Conservation (phyloP, 2,113 vertebrate genomes). For the Ursus arctos region DNA sequence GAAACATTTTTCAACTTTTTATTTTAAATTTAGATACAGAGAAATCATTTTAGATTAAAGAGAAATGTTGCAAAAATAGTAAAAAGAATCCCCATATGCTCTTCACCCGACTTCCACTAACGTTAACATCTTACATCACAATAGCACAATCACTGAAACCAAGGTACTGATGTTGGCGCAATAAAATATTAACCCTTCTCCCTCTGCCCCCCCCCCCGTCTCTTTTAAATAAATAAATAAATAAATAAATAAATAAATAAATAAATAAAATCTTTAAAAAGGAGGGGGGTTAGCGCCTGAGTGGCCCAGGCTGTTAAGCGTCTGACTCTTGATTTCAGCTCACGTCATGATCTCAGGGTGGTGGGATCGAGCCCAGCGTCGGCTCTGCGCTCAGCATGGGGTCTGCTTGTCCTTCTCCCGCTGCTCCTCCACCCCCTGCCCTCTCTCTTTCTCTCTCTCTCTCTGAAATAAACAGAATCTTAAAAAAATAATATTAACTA, state of each 20-base stretch:
- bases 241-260: neutral
- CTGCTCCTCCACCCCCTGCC: neutral
- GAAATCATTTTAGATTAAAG: constrained; percentile 67
- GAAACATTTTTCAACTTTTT: neutral
- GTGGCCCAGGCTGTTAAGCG: neutral
- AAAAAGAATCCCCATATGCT: constrained; percentile 41
- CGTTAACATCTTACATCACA: constrained; percentile 48
- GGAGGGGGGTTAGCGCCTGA: neutral
- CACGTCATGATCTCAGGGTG: neutral
- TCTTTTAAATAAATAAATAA: neutral
- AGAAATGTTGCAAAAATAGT: constrained; percentile 58
- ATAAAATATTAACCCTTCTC: neutral
- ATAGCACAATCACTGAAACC: constrained; percentile 47
- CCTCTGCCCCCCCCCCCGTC: neutral
- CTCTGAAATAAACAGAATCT: neutral
- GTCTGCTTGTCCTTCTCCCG: neutral
- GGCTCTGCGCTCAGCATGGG: neutral
- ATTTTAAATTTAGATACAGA: constrained; percentile 40
- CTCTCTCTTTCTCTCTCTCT: neutral
- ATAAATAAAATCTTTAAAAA: neutral
- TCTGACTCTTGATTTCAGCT: neutral
- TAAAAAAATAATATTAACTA: constrained; percentile 6
- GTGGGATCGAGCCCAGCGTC: neutral
- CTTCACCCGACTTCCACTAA: constrained; percentile 45
- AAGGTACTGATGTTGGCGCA: constrained; percentile 33